Evolutionary conservation across 2,888 invertebrate species (phyloP).

Genomic region (Graphium colonna): DNA sequence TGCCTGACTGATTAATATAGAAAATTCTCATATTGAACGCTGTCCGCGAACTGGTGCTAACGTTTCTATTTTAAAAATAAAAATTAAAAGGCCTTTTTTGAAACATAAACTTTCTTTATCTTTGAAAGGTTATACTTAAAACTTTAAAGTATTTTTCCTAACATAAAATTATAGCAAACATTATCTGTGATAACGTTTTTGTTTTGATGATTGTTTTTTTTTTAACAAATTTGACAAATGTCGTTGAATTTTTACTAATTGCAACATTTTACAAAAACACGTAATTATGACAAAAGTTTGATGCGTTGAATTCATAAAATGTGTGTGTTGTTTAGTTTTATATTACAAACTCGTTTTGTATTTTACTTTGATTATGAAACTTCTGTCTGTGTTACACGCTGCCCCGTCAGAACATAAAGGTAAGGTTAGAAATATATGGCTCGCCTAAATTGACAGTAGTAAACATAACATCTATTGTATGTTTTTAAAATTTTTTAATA

Average conservation of each 20-base stretch:
- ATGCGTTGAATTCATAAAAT: not conserved
- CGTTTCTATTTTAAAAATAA: not conserved
- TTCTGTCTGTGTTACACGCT: slow-evolving; percentile 76
- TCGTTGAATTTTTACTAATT: not conserved
- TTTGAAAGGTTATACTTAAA: not conserved
- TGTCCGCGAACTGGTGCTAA: slow-evolving; percentile 13
- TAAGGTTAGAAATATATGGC: slow-evolving; percentile 43
- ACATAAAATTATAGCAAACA: not conserved
- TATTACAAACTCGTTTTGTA: slow-evolving; percentile 9
- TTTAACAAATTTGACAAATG: not conserved
- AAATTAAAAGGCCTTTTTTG: not conserved
- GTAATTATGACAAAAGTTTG: not conserved
- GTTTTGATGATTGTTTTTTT: not conserved
- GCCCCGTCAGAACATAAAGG: slow-evolving; percentile 76
- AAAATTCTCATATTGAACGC: not conserved
- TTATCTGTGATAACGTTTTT: slow-evolving; percentile 15
- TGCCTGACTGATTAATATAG: too few relatives aligned
- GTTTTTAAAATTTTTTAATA: too few relatives aligned
- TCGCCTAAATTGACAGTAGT: not conserved
- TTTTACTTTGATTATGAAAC: slow-evolving; percentile 63
- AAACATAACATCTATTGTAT: too few relatives aligned
- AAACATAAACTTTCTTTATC: not conserved
- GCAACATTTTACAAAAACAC: not conserved
- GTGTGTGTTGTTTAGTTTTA: slow-evolving; percentile 2
- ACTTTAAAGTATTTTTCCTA: not conserved